A percentile compares a stretch with the other conserved stretches of the same genome.
These are phyloP conservation scores for Hyppa rectilinea DNA, from an alignment of 2,888 invertebrate species.

Conservation along the genomic window DNA sequence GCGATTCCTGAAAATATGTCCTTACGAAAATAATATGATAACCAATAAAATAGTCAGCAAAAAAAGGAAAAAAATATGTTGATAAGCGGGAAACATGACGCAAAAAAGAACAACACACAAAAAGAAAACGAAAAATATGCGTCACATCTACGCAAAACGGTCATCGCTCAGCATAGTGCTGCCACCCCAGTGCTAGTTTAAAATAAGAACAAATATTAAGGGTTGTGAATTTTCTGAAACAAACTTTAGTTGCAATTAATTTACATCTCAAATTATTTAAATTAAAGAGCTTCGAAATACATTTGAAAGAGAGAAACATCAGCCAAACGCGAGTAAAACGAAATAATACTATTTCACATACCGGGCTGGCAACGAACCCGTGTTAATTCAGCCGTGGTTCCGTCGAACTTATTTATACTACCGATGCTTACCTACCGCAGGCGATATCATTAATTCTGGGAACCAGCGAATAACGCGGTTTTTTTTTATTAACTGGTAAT, in stretches of 20 bases:
- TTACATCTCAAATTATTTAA: neutral
- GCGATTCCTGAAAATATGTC: neutral
- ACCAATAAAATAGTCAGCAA: neutral
- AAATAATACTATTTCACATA: constrained; percentile 62
- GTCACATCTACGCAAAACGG: no score
- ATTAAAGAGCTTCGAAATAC: neutral
- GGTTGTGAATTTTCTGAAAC: neutral
- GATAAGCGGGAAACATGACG: no score
- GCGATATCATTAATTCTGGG: constrained; percentile 59
- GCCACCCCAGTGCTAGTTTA: no score
- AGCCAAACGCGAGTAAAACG: constrained; percentile 37
- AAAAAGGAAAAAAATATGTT: no score
- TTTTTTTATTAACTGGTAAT: constrained; percentile 60
- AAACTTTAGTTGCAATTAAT: neutral
- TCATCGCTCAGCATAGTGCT: no score
- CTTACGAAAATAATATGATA: neutral
- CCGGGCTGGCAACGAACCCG: constrained; percentile 47
- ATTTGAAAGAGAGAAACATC: constrained; percentile 24
- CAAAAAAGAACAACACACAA: no score
- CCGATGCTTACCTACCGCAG: constrained; percentile 43
- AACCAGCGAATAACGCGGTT: constrained; percentile 38
- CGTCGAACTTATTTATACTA: constrained; percentile 66
- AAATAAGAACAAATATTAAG: neutral
- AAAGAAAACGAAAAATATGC: no score
- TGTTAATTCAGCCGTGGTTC: constrained; percentile 66